Percentiles rank a stretch among this genome's conserved stretches.
phyloP scores from a whole-genome alignment of 2,797 vertebrate genomes.

The Cetoscarus ocellatus region DNA sequence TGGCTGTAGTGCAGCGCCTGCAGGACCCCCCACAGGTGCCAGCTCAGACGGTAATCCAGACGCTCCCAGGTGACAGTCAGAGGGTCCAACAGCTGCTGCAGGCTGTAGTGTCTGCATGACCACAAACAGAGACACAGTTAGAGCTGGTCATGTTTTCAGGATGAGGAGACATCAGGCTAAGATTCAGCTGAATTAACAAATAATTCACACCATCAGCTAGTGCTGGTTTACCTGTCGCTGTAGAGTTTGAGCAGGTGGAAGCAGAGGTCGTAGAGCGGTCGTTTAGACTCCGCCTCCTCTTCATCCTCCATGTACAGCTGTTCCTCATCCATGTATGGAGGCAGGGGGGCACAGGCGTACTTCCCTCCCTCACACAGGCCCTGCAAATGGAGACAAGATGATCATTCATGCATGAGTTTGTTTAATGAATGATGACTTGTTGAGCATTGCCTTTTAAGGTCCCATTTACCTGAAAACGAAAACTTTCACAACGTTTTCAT shows the following conservation, averaged over 20 bases:
- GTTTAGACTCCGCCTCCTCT: constrained; percentile 66
- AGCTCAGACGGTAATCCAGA: constrained; percentile 93
- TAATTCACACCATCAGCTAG: too few species aligned
- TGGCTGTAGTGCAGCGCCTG: constrained; percentile 92
- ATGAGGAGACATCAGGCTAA: too few species aligned
- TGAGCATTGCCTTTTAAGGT: too few species aligned
- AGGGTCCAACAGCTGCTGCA: constrained; percentile 93
- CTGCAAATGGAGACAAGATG: constrained; percentile 65
- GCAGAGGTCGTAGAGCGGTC: constrained; percentile 89
- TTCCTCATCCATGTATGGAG: constrained; percentile 88
- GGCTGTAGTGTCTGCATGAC: constrained; percentile 87
- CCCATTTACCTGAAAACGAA: too few species aligned
- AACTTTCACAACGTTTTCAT: too few species aligned
- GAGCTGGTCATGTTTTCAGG: not conserved
- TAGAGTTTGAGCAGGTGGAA: constrained; percentile 97
- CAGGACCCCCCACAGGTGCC: constrained; percentile 96
- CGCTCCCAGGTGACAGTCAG: constrained; percentile 87
- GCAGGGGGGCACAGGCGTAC: constrained; percentile 91
- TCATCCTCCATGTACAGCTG: constrained; percentile 65
- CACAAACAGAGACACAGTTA: not conserved
- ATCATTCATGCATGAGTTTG: too few species aligned
- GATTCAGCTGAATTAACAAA: too few species aligned
- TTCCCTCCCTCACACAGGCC: constrained; percentile 83
- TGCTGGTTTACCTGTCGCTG: constrained; percentile 89
- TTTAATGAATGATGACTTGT: too few species aligned